Evolutionary conservation across 2,888 invertebrate species (phyloP), one percentile per base, ranked within the genome.

Genomic region (Hirudinaria manillensis): DNA sequence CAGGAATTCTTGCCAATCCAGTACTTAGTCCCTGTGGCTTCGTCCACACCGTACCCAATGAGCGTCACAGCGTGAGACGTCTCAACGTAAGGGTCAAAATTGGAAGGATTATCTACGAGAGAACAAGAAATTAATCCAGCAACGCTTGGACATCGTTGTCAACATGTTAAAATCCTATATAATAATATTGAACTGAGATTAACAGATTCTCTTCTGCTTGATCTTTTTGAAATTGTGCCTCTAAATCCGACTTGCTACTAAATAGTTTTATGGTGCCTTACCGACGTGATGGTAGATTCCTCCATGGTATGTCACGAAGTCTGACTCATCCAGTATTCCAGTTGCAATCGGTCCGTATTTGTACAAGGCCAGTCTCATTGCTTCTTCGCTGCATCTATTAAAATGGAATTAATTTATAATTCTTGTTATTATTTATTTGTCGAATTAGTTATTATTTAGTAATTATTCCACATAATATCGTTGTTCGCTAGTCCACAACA

Each of bases 41-140:
- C 66, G 27, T 75, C 77, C 29, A 79, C 67, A 0, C 87, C 87
- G 78, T 86, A 87, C 3, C 87, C 87, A n/a, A 87, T 87, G 24
- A 86, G 77, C 29, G 87, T 80, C 3, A 87, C 87, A 19, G 86
- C 87, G 77, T 87, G 87, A 80, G 87, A 86, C 16, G 85, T 85
- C 61, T 84, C 79, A 81, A 86, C 83, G 77, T 86, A 87, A 6
- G 87, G 87, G 77, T 86, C 84, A 79, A 84, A 86, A 65, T 80
- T 81, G 67, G 82, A 80, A 72, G 1, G 13, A 21, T 53, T 71
- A n/a, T 51, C 71, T 71, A 32, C n/a, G 21, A 36, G 29, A 68
- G 19, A 34, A 68, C 19, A 66, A 13, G 21, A 19, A n/a, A n/a
- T n/a, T n/a, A n/a, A n/a, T n/a, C n/a, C n/a, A n/a, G n/a, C n/a